phyloP scores from a whole-genome alignment of 2,797 vertebrate species.

The Ctenopoma kingsleyae region DNA sequence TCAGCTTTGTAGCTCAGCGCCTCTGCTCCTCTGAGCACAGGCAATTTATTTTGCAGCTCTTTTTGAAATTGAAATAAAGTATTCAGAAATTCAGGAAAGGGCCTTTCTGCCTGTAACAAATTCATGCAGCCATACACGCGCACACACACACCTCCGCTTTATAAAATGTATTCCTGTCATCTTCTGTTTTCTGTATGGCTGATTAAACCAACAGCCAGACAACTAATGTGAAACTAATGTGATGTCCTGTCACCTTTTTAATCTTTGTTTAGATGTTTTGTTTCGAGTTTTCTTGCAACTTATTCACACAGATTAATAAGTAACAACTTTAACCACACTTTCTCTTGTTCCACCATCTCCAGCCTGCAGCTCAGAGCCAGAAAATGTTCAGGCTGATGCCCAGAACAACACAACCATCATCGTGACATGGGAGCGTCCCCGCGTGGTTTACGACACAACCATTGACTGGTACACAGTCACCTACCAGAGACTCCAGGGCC shows the following conservation, averaged over 20 bases:
- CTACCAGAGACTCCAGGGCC: slow-evolving; percentile 92
- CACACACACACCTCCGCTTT: slow-evolving; percentile 1
- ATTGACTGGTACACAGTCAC: slow-evolving; percentile 95
- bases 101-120: slow-evolving; percentile 41
- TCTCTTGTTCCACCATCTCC: neutral
- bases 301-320: neutral
- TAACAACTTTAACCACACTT: neutral
- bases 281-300: neutral
- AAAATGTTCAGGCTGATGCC: slow-evolving; percentile 93
- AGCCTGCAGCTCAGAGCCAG: slow-evolving; percentile 96
- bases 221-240: neutral
- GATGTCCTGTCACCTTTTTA: neutral
- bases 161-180: slow-evolving; percentile 17
- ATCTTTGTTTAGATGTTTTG: neutral
- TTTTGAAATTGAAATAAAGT: slow-evolving; percentile 78
- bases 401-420: slow-evolving; percentile 96
- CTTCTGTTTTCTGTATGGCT: slow-evolving; percentile 2
- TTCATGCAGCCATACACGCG: slow-evolving; percentile 25
- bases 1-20: slow-evolving; percentile 60
- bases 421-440: slow-evolving; percentile 95
- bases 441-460: slow-evolving; percentile 91
- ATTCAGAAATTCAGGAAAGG: slow-evolving; percentile 65
- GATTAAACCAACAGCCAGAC: slow-evolving; percentile 23
- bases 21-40: slow-evolving; percentile 37
- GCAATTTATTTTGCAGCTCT: slow-evolving; percentile 67